Evolutionary conservation across 1,140 invertebrate species (phyloP).

Genomic region (Lucilia cuprina): DNA sequence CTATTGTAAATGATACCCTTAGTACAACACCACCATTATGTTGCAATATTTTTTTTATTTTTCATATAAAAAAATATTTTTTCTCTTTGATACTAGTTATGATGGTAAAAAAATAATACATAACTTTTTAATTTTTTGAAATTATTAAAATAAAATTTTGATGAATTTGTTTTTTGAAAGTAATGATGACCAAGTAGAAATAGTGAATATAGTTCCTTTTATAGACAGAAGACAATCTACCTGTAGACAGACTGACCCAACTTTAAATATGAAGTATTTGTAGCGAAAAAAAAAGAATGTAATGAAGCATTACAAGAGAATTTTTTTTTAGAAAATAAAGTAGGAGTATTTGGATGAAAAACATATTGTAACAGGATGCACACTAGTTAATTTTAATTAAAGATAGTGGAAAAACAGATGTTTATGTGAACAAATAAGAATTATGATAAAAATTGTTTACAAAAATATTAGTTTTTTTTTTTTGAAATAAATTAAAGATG

Average conservation of each 20-base stretch:
- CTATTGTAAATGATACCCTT: neutral
- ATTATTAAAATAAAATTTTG: neutral
- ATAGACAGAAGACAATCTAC: neutral
- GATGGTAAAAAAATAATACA: neutral
- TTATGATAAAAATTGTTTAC: no score
- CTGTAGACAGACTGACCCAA: conserved; percentile 9
- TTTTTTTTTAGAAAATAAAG: neutral
- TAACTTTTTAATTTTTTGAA: neutral
- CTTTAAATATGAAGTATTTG: neutral
- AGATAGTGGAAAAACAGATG: no score
- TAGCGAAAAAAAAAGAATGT: neutral
- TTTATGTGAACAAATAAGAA: no score
- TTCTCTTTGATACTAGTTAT: neutral
- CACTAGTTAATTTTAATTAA: neutral
- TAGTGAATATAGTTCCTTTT: neutral
- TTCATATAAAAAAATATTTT: neutral
- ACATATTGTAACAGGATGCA: neutral
- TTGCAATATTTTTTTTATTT: neutral
- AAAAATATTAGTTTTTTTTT: no score
- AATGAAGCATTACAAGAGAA: neutral
- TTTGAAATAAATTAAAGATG: no score
- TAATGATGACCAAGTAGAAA: conserved; percentile 17
- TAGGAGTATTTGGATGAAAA: neutral
- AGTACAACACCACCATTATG: neutral
- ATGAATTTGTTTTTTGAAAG: neutral